phyloP scores from a whole-genome alignment of 2,797 vertebrate species.

The Propithecus perrieri region DNA sequence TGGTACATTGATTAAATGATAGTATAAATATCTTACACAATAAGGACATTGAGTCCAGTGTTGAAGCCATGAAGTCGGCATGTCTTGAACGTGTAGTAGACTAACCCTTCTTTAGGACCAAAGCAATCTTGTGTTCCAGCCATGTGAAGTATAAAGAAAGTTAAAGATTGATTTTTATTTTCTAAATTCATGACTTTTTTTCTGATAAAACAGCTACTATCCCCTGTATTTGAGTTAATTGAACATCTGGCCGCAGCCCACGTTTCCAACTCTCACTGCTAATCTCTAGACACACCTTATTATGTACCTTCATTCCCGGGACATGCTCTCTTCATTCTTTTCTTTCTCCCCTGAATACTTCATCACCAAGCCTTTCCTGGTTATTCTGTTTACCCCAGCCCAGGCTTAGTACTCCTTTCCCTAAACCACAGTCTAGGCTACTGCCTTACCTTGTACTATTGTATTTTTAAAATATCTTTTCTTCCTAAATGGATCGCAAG shows the following conservation, averaged over 20 bases:
- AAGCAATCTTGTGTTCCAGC: not conserved
- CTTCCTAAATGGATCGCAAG: not conserved
- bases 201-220: not conserved
- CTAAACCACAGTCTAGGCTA: not conserved
- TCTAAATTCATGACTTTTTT: not conserved
- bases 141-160: not conserved
- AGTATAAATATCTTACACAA: not conserved
- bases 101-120: not conserved
- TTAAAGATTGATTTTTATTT: slow-evolving; percentile 45
- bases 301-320: too few relatives aligned
- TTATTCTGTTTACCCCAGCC: not conserved
- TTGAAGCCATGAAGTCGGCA: not conserved
- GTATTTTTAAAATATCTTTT: not conserved
- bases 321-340: not conserved
- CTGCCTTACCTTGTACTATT: not conserved
- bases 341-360: not conserved
- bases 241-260: not conserved
- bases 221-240: not conserved
- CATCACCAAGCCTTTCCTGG: not conserved
- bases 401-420: not conserved
- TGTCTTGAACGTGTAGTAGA: not conserved
- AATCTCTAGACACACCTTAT: not conserved
- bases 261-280: not conserved
- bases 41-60: not conserved
- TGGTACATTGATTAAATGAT: not conserved